phyloP scores from a whole-genome alignment of 2,888 invertebrate species.

The Tinea trinotella region DNA sequence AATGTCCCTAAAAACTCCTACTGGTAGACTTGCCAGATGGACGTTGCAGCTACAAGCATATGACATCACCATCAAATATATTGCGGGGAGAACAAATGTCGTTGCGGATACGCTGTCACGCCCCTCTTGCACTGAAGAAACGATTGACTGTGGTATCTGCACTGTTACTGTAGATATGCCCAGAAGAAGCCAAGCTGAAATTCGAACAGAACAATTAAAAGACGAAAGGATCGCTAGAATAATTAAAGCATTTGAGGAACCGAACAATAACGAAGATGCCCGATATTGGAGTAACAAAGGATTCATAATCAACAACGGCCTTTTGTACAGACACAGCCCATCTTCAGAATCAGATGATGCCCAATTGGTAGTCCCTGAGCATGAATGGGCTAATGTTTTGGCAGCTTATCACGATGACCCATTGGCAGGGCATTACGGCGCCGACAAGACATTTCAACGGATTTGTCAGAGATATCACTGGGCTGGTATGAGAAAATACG shows the following conservation, averaged over 20 bases:
- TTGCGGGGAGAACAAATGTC: slow-evolving; percentile 24
- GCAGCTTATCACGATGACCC: slow-evolving; percentile 26
- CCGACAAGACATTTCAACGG: slow-evolving; percentile 23
- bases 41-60: slow-evolving; percentile 36
- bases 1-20: slow-evolving; percentile 35
- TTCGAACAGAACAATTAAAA: slow-evolving; percentile 21
- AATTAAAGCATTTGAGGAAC: slow-evolving; percentile 17
- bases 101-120: slow-evolving; percentile 35
- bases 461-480: slow-evolving; percentile 28
- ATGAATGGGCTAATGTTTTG: slow-evolving; percentile 23
- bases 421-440: slow-evolving; percentile 29
- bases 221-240: slow-evolving; percentile 24
- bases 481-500: slow-evolving; percentile 28
- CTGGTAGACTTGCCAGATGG: slow-evolving; percentile 46
- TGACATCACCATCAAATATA: slow-evolving; percentile 34
- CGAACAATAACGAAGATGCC: neutral
- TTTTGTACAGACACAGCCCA: slow-evolving; percentile 25
- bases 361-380: slow-evolving; percentile 25
- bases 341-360: slow-evolving; percentile 23
- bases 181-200: neutral
- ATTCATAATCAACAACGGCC: slow-evolving; percentile 25
- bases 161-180: slow-evolving; percentile 14
- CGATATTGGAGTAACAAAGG: slow-evolving; percentile 25
- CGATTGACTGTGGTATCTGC: neutral
- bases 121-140: slow-evolving; percentile 18